Percentiles rank a stretch among this genome's conserved stretches.
Conservation (phyloP, 2,888 invertebrate genomes). For the Pecten maximus region DNA sequence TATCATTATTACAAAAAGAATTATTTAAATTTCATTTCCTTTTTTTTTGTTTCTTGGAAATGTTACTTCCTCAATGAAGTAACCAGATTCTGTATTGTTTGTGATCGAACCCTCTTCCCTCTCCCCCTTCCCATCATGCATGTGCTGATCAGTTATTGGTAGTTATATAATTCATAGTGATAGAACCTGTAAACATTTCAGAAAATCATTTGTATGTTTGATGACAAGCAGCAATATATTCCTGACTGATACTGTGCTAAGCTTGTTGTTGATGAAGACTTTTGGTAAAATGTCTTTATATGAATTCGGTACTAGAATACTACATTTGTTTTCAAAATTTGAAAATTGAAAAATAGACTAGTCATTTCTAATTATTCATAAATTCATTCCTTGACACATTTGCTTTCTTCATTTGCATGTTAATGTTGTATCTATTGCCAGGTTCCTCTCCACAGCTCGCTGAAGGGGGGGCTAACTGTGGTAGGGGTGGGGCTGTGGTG, state of each 20-base stretch:
- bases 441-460: constrained; percentile 46
- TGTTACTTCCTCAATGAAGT: background rate
- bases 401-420: constrained; percentile 12
- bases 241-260: background rate
- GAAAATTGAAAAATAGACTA: too few relatives aligned
- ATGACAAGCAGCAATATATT: background rate
- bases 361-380: background rate
- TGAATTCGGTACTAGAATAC: background rate
- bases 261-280: background rate
- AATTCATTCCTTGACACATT: background rate
- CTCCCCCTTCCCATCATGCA: background rate
- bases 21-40: background rate
- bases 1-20: background rate
- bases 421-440: constrained; percentile 36
- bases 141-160: too few relatives aligned
- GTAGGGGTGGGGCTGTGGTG: constrained; percentile 47
- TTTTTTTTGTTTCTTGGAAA: background rate
- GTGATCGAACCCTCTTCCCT: background rate
- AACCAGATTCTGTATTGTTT: background rate
- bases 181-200: too few relatives aligned
- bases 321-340: too few relatives aligned
- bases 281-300: background rate
- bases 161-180: too few relatives aligned
- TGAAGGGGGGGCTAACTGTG: constrained; percentile 45
- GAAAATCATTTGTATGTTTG: background rate